Evolutionary conservation across 2,113 vertebrate species (phyloP), one percentile per base, ranked within the genome.

Genomic region (Colistium nudipinnis): DNA sequence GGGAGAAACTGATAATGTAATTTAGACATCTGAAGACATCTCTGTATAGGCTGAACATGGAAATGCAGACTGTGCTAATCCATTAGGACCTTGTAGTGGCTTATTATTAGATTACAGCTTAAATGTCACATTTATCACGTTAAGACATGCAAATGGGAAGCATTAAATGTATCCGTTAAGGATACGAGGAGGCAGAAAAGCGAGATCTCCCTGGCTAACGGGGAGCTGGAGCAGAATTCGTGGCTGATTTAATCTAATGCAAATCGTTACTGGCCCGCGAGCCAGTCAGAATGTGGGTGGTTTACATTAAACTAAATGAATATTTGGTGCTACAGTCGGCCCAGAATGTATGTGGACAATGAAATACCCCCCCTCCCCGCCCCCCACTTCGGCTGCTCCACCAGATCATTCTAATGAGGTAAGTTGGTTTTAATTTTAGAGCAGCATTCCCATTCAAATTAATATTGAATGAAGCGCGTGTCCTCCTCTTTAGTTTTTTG

Each of bases 71-170:
- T 67, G 30, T 71, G 60, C 59, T 80, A 87, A 90, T 88, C 78
- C 71, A 66, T 80, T 82, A 74, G 76, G 80, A 72, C 72, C 69
- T 51, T 82, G 36, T 43, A 76, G 57, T 75, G 44, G 62, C 51
- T 45, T 55, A 59, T 91, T 87, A 90, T 90, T 88, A 87, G 77
- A 88, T 90, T 85, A 87, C 68, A 55, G 35, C 75, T 74, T 83
- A 72, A 84, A 88, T 88, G 84, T 83, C 83, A 76, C 86, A 84
- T 92, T 91, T 90, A 76, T 81, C 73, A 85, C 89, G 83, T 92
- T 90, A 79, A 82, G 70, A 84, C 70, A 85, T 82, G 76, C 70
- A 86, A 89, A 89, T 77, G 72, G 72, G 33, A 76, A 82, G 67
- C 78, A 75, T 88, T 86, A 82, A 83, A 78, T 62, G 61, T 68